Evolutionary conservation across 2,888 invertebrate species (phyloP), one percentile per base, ranked within the genome.

Genomic region (Mechanitis mazaeus): DNA sequence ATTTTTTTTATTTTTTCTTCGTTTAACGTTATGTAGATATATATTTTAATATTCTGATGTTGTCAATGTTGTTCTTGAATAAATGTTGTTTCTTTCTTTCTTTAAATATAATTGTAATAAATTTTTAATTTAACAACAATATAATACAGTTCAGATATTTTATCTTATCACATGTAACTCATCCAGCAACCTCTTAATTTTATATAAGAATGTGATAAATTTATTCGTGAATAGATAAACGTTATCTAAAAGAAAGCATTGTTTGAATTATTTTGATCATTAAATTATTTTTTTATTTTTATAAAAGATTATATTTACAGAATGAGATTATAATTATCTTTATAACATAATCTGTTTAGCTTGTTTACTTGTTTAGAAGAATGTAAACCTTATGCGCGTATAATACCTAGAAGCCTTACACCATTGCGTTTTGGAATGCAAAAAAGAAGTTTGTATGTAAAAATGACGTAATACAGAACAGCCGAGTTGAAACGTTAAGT

Each of bases 401-500:
- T 50, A 50, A 50, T 50, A 31, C 31, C 47, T 50, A 31, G 50
- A 50, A 50, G 50, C 50, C 50, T 28, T 50, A 50, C 31, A 50
- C n/a, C 53, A 59, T 54, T 42, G 12, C 53, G 33, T 45, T 45
- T 60, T 38, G 35, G 58, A 38, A 63, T 54, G 56, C 42, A 55
- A 47, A 55, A 60, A 64, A 61, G 33, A 54, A 46, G 56, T 33
- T 50, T 47, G 56, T 45, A 46, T 61, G 59, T 61, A 58, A 58
- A 64, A 64, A 67, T 87, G 87, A 87, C 85, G 87, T 85, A 83
- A 86, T 77, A 77, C 75, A 75, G 75, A 76, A 73, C 84, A 81
- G 81, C 84, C 79, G 81, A 78, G 77, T 81, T 80, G 73, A 77
- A 80, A 79, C 79, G 80, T 81, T 82, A 83, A 83, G 83, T 83